Evolutionary conservation across 2,797 vertebrate species (phyloP).

Genomic region (Champsocephalus gunnari): DNA sequence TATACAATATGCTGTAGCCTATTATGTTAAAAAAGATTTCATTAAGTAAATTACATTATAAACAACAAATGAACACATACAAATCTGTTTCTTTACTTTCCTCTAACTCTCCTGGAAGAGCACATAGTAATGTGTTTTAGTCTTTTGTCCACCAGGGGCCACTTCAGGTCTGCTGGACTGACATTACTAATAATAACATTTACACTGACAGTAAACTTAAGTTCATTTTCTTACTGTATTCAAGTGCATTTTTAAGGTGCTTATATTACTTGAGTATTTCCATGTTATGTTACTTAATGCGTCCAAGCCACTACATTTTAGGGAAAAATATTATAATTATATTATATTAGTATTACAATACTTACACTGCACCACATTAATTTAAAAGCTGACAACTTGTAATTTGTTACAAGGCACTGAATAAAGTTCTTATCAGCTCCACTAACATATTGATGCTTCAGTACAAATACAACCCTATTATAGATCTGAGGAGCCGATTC

Average conservation of each 20-base stretch:
- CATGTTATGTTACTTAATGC: neutral
- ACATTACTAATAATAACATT: neutral
- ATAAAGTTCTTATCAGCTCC: neutral
- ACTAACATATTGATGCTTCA: neutral
- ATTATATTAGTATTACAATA: too few relatives aligned
- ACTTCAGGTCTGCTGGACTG: slow-evolving; percentile 4
- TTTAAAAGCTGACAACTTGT: neutral
- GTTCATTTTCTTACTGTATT: neutral
- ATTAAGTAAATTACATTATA: neutral
- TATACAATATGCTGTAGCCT: neutral
- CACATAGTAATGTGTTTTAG: neutral
- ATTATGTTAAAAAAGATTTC: neutral
- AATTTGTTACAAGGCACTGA: neutral
- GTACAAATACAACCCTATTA: neutral
- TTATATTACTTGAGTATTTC: neutral
- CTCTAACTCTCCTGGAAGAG: neutral
- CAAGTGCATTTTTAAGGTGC: neutral
- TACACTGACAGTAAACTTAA: neutral
- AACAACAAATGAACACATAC: neutral
- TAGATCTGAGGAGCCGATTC: too few relatives aligned
- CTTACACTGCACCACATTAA: neutral
- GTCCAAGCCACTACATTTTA: neutral
- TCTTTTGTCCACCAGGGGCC: slow-evolving; percentile 49
- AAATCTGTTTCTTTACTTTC: neutral
- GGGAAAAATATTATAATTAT: neutral